Evolutionary conservation across 1,140 invertebrate genomes (phyloP), one percentile per base, ranked within the genome.

Genomic region (Branchinecta lynchi): DNA sequence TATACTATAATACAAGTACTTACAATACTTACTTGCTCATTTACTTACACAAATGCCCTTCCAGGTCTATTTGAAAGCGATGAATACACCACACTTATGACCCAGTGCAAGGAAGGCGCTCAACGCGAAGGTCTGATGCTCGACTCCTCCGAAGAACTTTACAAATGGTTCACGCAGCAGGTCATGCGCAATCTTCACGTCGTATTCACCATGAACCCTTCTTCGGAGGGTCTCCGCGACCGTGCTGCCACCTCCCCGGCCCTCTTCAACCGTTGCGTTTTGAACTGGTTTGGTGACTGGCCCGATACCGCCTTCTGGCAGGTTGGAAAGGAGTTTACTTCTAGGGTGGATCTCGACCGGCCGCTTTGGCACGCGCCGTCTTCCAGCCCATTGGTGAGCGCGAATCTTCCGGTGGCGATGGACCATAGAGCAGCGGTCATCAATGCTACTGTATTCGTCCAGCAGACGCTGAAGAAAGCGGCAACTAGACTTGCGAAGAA

Each of bases 281-380:
- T 99, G 51, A 99, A 99, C 79, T 99, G 97, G 97, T 99, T 99
- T 78, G 97, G 97, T 1, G 97, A 99, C 81, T 99, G 97, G 97
- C 96, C 94, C 46, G 71, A 72, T 68, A 66, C 44, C 5, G 43
- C 51, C n/a, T 72, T 71, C 43, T 68, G 17, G 3, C 76, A 88
- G 82, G 90, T 93, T 68, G 90, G 89, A 66, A 89, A 89, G 77
- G 90, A 93, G 79, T 92, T 93, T 74, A 93, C 90, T 3, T 85
- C 84, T 66, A 86, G 86, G 69, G 85, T 93, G 71, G 90, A 93
- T 79, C 79, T 94, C 67, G 90, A 93, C 75, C 85, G 83, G 71
- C 84, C 86, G 8, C 82, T 85, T 70, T 98, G 95, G 86, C 84
- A 84, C 68, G 81, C 87, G 68, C 93, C 94, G 9, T 88, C 92